Evolutionary conservation across 1,140 invertebrate genomes (phyloP).

Genomic region (Diachasmimorpha longicaudata): DNA sequence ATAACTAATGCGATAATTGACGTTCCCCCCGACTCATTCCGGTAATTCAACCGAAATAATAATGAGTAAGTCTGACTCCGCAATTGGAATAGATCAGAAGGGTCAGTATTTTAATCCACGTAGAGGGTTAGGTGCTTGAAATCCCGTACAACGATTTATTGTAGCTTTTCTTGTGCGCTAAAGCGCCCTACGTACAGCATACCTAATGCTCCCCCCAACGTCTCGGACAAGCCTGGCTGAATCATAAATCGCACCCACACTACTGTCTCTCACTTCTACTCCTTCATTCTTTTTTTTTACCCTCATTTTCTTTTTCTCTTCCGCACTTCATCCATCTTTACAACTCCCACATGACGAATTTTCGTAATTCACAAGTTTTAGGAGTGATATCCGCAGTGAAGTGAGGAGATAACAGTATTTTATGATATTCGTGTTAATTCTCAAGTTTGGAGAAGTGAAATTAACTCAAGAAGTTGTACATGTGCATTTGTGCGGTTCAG

Average conservation of each 20-base stretch:
- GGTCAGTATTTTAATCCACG: constrained; percentile 1
- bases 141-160: constrained; percentile 48
- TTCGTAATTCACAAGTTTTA: neutral
- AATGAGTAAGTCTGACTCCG: no score
- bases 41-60: no score
- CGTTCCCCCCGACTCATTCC: no score
- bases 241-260: constrained; percentile 45
- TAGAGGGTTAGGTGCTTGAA: constrained; percentile 31
- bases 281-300: neutral
- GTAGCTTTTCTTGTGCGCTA: constrained; percentile 49
- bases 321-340: constrained; percentile 28
- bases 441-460: neutral
- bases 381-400: neutral
- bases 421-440: neutral
- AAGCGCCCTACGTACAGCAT: constrained; percentile 48
- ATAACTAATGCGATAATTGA: no score
- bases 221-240: constrained; percentile 34
- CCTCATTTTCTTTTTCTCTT: constrained; percentile 13
- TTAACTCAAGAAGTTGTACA: neutral
- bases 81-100: neutral
- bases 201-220: constrained; percentile 41
- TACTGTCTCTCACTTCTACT: constrained; percentile 12
- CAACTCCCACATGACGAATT: constrained; percentile 9
- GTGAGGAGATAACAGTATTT: neutral
- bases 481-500: no score